Conservation (phyloP, 2,888 invertebrate species). For the Drosophila antonietae region DNA sequence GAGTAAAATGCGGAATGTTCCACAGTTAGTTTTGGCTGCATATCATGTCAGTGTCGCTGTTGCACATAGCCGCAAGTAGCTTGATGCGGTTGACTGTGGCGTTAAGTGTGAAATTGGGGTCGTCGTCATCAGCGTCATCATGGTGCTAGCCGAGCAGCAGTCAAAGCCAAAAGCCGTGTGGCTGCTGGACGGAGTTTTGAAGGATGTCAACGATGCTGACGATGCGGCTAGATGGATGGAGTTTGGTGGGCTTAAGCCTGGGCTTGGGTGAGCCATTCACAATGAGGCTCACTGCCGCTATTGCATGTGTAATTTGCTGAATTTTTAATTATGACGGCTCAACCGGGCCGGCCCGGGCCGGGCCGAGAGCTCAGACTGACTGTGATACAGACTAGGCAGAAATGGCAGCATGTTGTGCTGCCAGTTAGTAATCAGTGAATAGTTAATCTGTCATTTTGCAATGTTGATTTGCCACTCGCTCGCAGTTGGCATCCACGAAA, state of each 20-base stretch:
- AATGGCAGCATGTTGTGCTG: constrained; percentile 8
- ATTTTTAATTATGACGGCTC: constrained; percentile 69
- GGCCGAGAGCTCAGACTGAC: constrained; percentile 1
- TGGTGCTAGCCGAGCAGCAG: constrained; percentile 3
- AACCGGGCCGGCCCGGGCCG: constrained; percentile 7
- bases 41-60: constrained; percentile 3
- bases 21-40: constrained; percentile 10
- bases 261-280: constrained; percentile 15
- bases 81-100: constrained; percentile 52
- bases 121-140: constrained; percentile 40
- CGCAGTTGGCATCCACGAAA: constrained; percentile 28
- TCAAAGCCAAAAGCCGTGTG: constrained; percentile 22
- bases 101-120: constrained; percentile 72
- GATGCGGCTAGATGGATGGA: constrained; percentile 1
- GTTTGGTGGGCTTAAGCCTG: not conserved
- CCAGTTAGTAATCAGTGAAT: constrained; percentile 47
- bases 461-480: constrained; percentile 60
- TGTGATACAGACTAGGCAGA: constrained; percentile 3
- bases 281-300: constrained; percentile 22
- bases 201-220: constrained; percentile 18
- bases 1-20: not conserved
- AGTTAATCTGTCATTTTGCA: constrained; percentile 58
- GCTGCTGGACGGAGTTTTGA: constrained; percentile 8
- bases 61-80: constrained; percentile 38
- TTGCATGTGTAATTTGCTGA: constrained; percentile 68